A percentile compares a stretch with the other conserved stretches of the same genome.
These are phyloP conservation scores for Liposcelis brunnea DNA, from an alignment of 2,888 invertebrate genomes.

Conservation along the genomic window DNA sequence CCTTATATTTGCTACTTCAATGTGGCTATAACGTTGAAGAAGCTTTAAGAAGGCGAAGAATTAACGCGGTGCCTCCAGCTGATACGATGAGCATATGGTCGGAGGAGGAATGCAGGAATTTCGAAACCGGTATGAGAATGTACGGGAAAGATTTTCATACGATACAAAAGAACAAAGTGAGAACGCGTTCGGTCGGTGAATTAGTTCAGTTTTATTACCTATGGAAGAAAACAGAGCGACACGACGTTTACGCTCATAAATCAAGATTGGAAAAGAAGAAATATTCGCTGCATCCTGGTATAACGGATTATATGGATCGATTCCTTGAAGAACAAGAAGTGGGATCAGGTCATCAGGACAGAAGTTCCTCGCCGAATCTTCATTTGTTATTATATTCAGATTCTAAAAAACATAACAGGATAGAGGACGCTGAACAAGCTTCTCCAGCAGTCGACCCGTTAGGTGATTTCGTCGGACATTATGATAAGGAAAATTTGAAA, in stretches of 20 bases:
- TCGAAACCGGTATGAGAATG: constrained; percentile 83
- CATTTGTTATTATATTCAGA: constrained; percentile 31
- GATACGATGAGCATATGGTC: constrained; percentile 83
- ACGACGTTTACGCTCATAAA: constrained; percentile 77
- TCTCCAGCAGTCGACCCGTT: constrained; percentile 12
- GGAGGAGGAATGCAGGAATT: constrained; percentile 91
- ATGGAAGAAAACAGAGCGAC: constrained; percentile 98
- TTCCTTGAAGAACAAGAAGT: constrained; percentile 74
- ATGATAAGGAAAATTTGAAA: constrained; percentile 18
- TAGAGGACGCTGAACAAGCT: constrained; percentile 11
- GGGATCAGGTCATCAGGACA: constrained; percentile 29
- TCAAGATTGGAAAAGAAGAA: constrained; percentile 82
- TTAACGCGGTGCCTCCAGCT: constrained; percentile 47
- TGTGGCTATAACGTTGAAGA: constrained; percentile 93
- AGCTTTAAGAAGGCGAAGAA: constrained; percentile 61
- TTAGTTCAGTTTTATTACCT: constrained; percentile 90
- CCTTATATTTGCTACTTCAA: constrained; percentile 73
- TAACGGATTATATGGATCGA: constrained; percentile 87
- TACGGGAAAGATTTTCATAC: constrained; percentile 94
- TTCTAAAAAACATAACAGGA: constrained; percentile 24
- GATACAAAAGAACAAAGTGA: constrained; percentile 82
- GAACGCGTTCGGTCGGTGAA: constrained; percentile 88
- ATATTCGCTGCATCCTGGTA: constrained; percentile 77
- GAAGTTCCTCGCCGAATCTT: constrained; percentile 54
- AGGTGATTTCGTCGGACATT: constrained; percentile 18